Conservation (phyloP, 2,797 vertebrate species). For the Buceros bicornis region DNA sequence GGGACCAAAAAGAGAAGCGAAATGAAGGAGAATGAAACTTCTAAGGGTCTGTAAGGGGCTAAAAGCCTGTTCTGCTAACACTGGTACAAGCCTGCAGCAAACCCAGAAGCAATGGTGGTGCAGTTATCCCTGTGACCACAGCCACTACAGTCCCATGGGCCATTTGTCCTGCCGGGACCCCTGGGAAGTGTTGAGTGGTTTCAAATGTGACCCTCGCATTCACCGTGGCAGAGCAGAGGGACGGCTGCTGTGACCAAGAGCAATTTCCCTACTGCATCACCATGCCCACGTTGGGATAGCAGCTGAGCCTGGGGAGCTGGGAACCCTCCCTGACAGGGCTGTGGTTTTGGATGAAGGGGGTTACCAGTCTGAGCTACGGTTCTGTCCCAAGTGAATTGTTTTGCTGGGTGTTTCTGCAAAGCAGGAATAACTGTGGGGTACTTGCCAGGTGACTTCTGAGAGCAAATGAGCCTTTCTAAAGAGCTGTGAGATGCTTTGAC, state of each 20-base stretch:
- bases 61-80: background rate
- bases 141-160: rapidly evolving
- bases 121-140: background rate
- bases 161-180: rapidly evolving
- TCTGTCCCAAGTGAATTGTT: background rate
- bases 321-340: background rate
- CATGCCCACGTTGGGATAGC: rapidly evolving
- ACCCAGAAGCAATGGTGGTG: background rate
- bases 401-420: background rate
- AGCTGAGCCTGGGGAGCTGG: rapidly evolving
- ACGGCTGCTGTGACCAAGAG: rapidly evolving
- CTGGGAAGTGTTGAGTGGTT: rapidly evolving
- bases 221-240: background rate
- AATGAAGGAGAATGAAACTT: background rate
- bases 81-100: rapidly evolving
- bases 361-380: background rate
- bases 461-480: background rate
- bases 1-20: background rate
- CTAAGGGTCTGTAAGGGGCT: background rate
- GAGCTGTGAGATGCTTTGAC: background rate
- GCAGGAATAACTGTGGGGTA: background rate
- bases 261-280: background rate
- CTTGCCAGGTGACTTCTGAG: background rate
- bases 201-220: background rate
- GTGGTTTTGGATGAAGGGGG: rapidly evolving